Base-by-base conservation (phyloP, 2,888 invertebrate genomes). In the Amphiduros pacificus region DNA sequence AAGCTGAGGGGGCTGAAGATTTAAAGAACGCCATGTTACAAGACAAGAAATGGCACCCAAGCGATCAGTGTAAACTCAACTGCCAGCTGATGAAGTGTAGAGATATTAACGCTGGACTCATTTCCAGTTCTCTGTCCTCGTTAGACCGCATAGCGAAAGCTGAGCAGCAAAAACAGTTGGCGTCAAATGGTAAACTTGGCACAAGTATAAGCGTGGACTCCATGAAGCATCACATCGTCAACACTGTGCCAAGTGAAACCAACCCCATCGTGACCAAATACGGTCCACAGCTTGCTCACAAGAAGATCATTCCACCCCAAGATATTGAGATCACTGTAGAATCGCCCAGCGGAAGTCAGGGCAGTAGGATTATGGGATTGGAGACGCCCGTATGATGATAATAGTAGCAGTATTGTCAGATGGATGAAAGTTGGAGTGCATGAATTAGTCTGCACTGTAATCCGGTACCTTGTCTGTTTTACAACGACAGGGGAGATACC, bases 311-410 rank as follows among this genome's bases (percentile, higher is more conserved):
- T n/a, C n/a, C n/a, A n/a, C n/a, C n/a, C n/a, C n/a, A n/a, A 44
- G 44, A 44, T 5, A n/a, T 44, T 17, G 22, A 44, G 44, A 44
- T 44, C 32, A 40, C 22, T 2, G 3, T 22, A 2, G 29, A 3
- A 2, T 44, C 49, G 5, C 24, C 22, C 24, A 48, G 50, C 20
- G 36, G 40, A 11, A 24, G 48, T 3, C n/a, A 11, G 24, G 58
- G 58, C 5, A 58, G 58, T 36, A 22, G 36, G 26, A 51, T 58
- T 24, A 58, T 22, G 58, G 58, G 58, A 9, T 22, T 58, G 2
- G 58, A 58, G 51, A 58, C 58, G 6, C 58, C 58, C 5, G 58
- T 58, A 14, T 58, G 48, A 44, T 48, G 56, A 56, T 22, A 55
- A 5, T n/a, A 44, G 44, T 36, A 22, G n/a, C n/a, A 44, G n/a